Evolutionary conservation across 2,888 invertebrate genomes (phyloP).

Genomic region (Druceiella hillmani): DNA sequence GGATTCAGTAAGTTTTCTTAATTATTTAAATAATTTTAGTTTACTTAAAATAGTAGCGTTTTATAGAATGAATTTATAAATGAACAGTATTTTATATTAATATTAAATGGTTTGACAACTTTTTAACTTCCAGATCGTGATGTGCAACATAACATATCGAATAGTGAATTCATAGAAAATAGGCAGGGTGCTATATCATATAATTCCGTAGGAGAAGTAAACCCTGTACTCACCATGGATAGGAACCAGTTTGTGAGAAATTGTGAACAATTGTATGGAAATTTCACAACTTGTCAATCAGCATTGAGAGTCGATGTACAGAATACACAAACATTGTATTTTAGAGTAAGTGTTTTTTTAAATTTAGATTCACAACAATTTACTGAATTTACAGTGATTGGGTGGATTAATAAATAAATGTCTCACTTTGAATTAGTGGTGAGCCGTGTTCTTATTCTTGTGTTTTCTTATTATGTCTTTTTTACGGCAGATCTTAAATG

Average conservation of each 20-base stretch:
- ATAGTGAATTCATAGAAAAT: slow-evolving; percentile 73
- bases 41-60: neutral
- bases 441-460: too few species aligned
- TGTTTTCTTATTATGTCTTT: too few species aligned
- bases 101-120: neutral
- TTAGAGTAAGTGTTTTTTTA: slow-evolving; percentile 57
- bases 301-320: slow-evolving; percentile 86
- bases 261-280: slow-evolving; percentile 87
- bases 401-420: too few species aligned
- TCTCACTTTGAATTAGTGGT: too few species aligned
- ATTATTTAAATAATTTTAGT: neutral
- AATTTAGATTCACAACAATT: too few species aligned
- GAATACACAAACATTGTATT: slow-evolving; percentile 85
- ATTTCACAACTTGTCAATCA: slow-evolving; percentile 86
- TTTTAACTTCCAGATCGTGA: slow-evolving; percentile 67
- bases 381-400: too few species aligned
- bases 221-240: slow-evolving; percentile 82
- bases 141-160: slow-evolving; percentile 84
- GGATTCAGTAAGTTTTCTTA: slow-evolving; percentile 69
- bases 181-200: slow-evolving; percentile 85
- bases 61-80: neutral
- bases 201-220: slow-evolving; percentile 89
- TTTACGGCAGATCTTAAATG: too few species aligned
- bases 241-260: slow-evolving; percentile 82
- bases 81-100: neutral